phyloP scores from a whole-genome alignment of 1,140 invertebrate species.

The Maniola jurtina region DNA sequence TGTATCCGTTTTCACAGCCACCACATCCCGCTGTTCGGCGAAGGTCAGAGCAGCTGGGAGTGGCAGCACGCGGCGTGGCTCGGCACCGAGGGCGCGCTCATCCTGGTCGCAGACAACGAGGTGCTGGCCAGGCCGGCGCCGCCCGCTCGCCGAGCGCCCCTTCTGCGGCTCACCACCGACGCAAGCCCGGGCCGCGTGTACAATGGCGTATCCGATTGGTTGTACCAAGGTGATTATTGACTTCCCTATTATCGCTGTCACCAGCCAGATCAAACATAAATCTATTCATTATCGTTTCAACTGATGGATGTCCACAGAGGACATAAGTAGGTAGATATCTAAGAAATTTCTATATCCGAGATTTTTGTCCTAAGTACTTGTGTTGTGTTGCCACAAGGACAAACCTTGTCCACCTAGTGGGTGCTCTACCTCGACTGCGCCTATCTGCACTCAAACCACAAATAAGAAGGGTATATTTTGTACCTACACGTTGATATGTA shows the following conservation, averaged over 20 bases:
- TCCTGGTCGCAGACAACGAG: constrained; percentile 91
- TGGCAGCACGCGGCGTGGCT: constrained; percentile 89
- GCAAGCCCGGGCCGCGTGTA: constrained; percentile 88
- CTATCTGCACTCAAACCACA: too few relatives aligned
- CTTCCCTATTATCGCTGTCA: background rate
- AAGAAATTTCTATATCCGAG: too few relatives aligned
- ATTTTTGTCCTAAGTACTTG: too few relatives aligned
- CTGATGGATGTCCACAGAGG: too few relatives aligned
- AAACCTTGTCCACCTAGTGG: too few relatives aligned
- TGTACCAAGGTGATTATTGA: constrained; percentile 89
- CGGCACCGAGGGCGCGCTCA: constrained; percentile 84
- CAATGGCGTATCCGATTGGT: constrained; percentile 96
- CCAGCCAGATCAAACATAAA: too few relatives aligned
- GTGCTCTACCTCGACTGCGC: too few relatives aligned
- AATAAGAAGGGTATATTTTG: too few relatives aligned
- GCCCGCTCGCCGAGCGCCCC: constrained; percentile 74
- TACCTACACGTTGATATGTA: background rate
- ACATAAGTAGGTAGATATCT: too few relatives aligned
- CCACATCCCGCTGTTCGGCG: constrained; percentile 87
- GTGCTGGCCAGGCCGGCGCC: constrained; percentile 89
- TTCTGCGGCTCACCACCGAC: constrained; percentile 85
- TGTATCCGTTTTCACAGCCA: constrained; percentile 77
- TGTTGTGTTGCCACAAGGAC: too few relatives aligned
- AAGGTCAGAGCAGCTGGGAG: constrained; percentile 84
- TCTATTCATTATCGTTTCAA: too few relatives aligned